Percentiles rank a stretch among this genome's conserved stretches.
Conservation (phyloP, 2,113 vertebrate species). For the Periophthalmodon schlosseri region DNA sequence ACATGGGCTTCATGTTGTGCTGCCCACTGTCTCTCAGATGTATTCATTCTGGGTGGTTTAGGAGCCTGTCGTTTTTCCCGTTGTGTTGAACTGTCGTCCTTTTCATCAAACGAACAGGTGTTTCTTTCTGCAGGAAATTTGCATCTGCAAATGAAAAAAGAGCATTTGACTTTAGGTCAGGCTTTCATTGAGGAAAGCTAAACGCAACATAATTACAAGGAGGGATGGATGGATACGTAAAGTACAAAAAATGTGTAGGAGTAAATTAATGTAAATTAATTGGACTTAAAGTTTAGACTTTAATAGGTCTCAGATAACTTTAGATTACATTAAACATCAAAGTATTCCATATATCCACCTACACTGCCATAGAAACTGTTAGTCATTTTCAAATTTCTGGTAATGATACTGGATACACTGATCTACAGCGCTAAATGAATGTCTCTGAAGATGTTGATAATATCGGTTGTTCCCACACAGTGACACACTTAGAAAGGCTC, state of each 20-base stretch:
- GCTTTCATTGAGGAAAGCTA: not conserved
- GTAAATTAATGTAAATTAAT: not conserved
- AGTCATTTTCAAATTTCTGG: not conserved
- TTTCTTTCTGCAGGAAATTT: constrained; percentile 12
- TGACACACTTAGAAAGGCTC: not conserved
- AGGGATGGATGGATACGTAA: not conserved
- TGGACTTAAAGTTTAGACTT: not conserved
- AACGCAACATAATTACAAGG: not conserved
- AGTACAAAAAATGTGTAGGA: not conserved
- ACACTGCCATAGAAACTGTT: too few relatives aligned
- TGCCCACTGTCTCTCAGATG: constrained; percentile 8
- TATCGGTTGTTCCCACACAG: not conserved
- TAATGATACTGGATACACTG: constrained; percentile 13
- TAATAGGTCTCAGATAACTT: not conserved
- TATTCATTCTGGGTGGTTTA: constrained; percentile 53
- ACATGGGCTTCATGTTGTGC: constrained; percentile 5
- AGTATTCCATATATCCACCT: not conserved
- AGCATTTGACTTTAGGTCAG: constrained; percentile 1
- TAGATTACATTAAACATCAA: not conserved
- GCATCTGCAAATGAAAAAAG: constrained; percentile 33
- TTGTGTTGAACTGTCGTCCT: constrained; percentile 22
- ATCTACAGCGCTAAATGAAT: constrained; percentile 24
- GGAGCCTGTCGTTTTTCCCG: constrained; percentile 66
- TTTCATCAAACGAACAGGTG: constrained; percentile 10
- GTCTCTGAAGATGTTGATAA: constrained; percentile 11